Evolutionary conservation across 2,888 invertebrate genomes (phyloP), one percentile per base, ranked within the genome.

Genomic region (Cynaeus angustus): DNA sequence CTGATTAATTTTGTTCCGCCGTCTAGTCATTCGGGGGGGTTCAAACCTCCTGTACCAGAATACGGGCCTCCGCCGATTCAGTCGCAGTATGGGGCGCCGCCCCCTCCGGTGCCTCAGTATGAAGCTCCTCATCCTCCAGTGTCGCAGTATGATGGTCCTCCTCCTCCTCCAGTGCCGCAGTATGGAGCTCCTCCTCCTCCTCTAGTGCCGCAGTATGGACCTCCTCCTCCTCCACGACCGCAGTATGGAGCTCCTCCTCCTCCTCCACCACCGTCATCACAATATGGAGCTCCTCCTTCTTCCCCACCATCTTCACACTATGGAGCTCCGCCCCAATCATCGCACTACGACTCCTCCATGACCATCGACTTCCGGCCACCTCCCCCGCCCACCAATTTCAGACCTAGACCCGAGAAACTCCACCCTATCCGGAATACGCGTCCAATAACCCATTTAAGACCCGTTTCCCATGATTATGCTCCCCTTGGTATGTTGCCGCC

Each of bases 11-110:
- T 81, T 69, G 77, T 78, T 9, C 80, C 79, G 30, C 80, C 79
- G n/a, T 72, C 74, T 73, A 74, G 74, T 75, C 74, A 73, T 28
- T 28, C 48, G 37, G 56, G 14, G 62, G 48, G 65, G 38, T 46
- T 65, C n/a, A 46, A 21, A 33, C 64, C 62, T 3, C 33, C 33
- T 7, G 9, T n/a, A 33, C 33, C 33, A 6, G 9, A 71, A 28
- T 72, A 85, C 87, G 76, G 85, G 85, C 83, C 87, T 87, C 80
- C 72, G 4, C 21, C 21, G 21, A 3, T 21, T 21, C 21, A 21
- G 5, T 55, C 46, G 7, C 28, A 71, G 12, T 72, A 85, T 87
- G 76, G 85, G 85, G 83, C 87, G 86, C 80, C 85, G 0, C 33
- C 21, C 10, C 64, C 62, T 1, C 33, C 33, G 9, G 1, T 7